These are phyloP conservation scores for Bombyx mori DNA, from an alignment of 1,140 invertebrate genomes.

Conservation along the genomic window DNA sequence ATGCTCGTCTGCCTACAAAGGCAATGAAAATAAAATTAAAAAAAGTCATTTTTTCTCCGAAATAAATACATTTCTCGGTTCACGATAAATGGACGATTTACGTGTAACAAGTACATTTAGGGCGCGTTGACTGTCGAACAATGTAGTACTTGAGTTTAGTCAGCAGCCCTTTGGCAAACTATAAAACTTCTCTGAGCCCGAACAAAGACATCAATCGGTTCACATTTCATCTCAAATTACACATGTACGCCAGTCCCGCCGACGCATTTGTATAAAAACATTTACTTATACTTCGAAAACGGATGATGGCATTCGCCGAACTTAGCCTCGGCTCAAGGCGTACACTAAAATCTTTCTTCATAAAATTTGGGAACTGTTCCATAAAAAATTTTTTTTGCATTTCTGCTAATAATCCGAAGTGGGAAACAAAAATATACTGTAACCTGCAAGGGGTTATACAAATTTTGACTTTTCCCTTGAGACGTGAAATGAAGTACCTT, in stretches of 20 bases:
- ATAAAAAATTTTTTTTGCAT: background rate
- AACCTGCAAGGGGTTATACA: no score
- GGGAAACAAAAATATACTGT: no score
- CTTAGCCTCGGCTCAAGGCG: constrained; percentile 29
- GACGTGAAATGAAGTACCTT: no score
- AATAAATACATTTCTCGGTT: no score
- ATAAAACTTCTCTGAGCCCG: constrained; percentile 42
- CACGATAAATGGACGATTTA: no score
- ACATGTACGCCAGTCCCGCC: constrained; percentile 43
- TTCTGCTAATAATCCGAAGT: no score
- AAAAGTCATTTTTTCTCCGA: no score
- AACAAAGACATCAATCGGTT: constrained; percentile 68
- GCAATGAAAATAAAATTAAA: no score
- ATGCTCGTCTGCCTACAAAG: no score
- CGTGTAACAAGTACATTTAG: no score
- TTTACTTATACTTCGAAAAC: constrained; percentile 21
- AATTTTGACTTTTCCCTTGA: no score
- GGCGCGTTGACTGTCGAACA: constrained; percentile 15
- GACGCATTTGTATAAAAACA: constrained; percentile 32
- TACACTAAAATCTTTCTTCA: constrained; percentile 17
- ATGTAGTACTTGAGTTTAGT: constrained; percentile 40
- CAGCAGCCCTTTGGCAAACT: constrained; percentile 43
- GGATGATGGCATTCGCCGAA: constrained; percentile 25
- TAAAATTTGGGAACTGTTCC: constrained; percentile 1
- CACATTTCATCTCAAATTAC: constrained; percentile 66